Evolutionary conservation across 2,888 invertebrate species (phyloP), one percentile per base, ranked within the genome.

Genomic region (Patella depressa): DNA sequence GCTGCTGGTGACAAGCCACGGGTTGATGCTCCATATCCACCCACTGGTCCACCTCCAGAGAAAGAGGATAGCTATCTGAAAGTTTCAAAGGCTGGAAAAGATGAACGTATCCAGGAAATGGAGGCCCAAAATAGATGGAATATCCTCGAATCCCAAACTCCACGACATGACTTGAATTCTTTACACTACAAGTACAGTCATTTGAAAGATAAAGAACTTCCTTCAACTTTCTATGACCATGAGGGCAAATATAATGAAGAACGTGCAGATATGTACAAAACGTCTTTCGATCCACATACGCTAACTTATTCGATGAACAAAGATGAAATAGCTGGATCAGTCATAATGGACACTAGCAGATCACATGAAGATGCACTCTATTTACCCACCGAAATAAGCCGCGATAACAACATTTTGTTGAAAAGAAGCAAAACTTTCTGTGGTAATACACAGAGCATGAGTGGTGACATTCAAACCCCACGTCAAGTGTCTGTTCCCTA

Each of bases 231-330:
- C 82, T 90, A 90, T 81, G 83, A 84, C 7, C 91, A 91, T 75
- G 91, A 91, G 73, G 89, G 90, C 12, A 84, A 85, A 76, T 91
- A 86, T 82, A 88, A 88, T 73, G 88, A 89, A 76, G 90, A 91
- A 77, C 77, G 91, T 72, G 87, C 90, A 15, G 90, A 90, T 1
- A 78, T 90, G 78, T 90, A 91, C 82, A 85, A 86, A 81, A 91
- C 91, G 1, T 87, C 85, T 78, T 91, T 90, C 81, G 84, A 86
- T 71, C 91, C 91, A 0, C 86, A 89, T 72, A 79, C 81, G 15
- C 83, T 91, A 53, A 84, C 86, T 14, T 79, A 87, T 74, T 83
- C 84, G 17, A 87, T 91, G 89, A 88, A 87, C 78, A 80, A 84
- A 5, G 75, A 81, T 53, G 85, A 87, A 69, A 80, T 80, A 14